Evolutionary conservation across 2,888 invertebrate species (phyloP).

Genomic region (Loripinus fragilis): DNA sequence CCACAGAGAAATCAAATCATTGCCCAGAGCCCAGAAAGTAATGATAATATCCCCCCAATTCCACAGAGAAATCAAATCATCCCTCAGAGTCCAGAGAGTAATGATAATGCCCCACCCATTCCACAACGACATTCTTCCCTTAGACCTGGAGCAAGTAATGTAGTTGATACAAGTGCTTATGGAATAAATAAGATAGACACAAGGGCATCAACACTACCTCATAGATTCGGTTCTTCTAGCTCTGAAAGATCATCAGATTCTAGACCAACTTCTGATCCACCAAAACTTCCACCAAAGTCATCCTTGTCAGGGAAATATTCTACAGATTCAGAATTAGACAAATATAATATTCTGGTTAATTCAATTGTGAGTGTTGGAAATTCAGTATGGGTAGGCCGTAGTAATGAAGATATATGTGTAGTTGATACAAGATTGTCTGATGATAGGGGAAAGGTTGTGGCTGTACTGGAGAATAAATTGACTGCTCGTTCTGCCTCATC

Average conservation of each 20-base stretch:
- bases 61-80: not conserved
- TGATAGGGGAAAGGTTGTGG: conserved; percentile 44
- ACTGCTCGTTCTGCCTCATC: not conserved
- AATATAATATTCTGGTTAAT: conserved; percentile 39
- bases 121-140: not conserved
- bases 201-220: not conserved
- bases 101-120: not conserved
- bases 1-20: conserved; percentile 8
- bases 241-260: not conserved
- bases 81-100: not conserved
- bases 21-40: not conserved
- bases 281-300: not conserved
- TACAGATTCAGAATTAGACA: not conserved
- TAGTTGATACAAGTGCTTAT: too few species aligned
- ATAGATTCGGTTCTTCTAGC: not conserved
- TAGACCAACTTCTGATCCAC: not conserved
- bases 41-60: not conserved
- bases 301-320: not conserved
- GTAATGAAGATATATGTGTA: conserved; percentile 67
- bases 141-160: too few species aligned
- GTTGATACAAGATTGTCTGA: conserved; percentile 29
- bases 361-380: conserved; percentile 62
- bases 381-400: conserved; percentile 73
- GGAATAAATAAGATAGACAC: not conserved
- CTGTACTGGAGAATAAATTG: conserved; percentile 14